Evolutionary conservation across 30 jellyfish, hydroid and myxozoan genomes (phyloP), one percentile per base, ranked within the genome.

Genomic region (Aurelia coerulea): DNA sequence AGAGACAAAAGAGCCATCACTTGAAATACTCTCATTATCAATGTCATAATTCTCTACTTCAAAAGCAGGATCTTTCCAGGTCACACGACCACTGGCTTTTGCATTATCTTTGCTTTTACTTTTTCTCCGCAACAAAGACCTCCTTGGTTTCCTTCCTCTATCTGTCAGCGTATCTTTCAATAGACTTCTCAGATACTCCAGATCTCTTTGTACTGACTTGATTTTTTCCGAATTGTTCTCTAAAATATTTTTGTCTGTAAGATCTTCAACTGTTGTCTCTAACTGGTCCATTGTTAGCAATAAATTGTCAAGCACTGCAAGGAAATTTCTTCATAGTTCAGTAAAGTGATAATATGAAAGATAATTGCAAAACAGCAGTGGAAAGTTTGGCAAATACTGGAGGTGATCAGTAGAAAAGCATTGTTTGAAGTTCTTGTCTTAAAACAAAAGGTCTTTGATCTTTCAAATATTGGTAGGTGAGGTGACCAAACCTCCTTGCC

Each of bases 1-100:
- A 11, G 99, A 95, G 7, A 90, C 88, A 81, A 95, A 95, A 2
- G 99, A 95, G 33, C 87, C 99, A 41, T 90, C 94, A 64, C 96
- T 88, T 14, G 64, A 78, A 4, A 54, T 19, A 66, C 95, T 85
- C 23, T 68, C 82, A 51, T 83, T 96, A 73, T 88, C 89, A 33
- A 65, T 88, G 23, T 76, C 79, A 33, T 73, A 93, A 78, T 62
- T 78, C 15, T 65, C 85, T 34, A 34, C 35, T 14, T 35, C 59
- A 31, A 63, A 41, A n/a, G 17, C 23, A 34, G 56, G 56, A 46
- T 46, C 56, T 46, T 49, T 13, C 54, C 83, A 72, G 35, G 32
- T 33, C 52, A 29, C 46, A 72, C 5, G 18, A 5, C 12, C 37
- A 35, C 35, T n/a, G 19, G 70, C 13, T 60, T 60, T 60, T 34